Base-by-base conservation (phyloP, 2,113 vertebrate species). In the Channa maculata region DNA sequence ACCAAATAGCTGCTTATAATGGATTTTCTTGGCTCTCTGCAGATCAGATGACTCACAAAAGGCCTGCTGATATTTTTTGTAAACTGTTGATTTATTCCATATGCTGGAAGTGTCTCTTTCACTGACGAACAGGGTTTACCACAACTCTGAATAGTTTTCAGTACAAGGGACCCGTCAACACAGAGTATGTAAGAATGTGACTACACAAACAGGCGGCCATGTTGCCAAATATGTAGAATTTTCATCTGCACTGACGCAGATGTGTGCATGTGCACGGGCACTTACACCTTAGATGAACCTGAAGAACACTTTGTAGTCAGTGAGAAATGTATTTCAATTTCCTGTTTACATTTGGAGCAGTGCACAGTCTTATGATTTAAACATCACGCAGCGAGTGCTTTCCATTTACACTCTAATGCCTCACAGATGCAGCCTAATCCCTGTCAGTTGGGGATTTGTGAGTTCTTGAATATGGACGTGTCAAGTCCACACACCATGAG, bases 81-180 rank as follows among this genome's bases (percentile, higher is more conserved):
- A 60, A 69, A 24, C n/a, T 4, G 2, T 2, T 57, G 11, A 63
- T 69, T 62, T 9, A 51, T 51, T 11, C 58, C 45, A 53, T 9
- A 48, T 54, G 12, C 24, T 2, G 36, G 33, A 57, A 53, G 8
- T 44, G 0, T 55, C 66, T 1, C 55, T 77, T 65, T 13, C 65
- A 39, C 54, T 58, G 46, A 59, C 24, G 6, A 54, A n/a, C n/a
- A 48, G 15, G 5, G 77, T 85, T 85, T 80, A 68, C 52, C 0
- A 2, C 2, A 54, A 9, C 11, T 70, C 38, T 39, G 83, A 79
- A 88, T 59, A 65, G 24, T 70, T 76, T 61, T 46, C 9, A 58
- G 54, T 64, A 39, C 0, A 0, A 64, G 49, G 8, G 8, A 49
- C 45, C 38, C n/a, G 55, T 58, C 63, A 57, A 44, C 10, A n/a